Conservation (phyloP, 2,113 vertebrate species). For the Ailuropoda melanoleuca region DNA sequence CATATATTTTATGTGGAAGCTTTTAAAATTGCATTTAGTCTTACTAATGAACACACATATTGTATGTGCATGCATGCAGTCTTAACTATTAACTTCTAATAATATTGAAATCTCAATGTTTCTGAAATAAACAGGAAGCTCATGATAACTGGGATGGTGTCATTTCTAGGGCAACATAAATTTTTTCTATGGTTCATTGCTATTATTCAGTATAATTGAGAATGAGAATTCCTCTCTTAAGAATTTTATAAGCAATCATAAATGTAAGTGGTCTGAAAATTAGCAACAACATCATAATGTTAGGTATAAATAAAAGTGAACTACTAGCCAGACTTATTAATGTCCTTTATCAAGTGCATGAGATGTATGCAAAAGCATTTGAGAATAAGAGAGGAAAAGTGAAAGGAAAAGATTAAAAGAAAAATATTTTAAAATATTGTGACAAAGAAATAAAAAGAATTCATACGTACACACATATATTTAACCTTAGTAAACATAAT, state of each 20-base stretch:
- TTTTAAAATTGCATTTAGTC: not conserved
- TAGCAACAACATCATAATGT: not conserved
- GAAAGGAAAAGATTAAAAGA: not conserved
- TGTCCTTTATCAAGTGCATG: not conserved
- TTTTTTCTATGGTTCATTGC: not conserved
- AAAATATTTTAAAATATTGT: not conserved
- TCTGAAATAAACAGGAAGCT: not conserved
- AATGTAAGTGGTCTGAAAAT: not conserved
- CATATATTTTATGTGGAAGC: not conserved
- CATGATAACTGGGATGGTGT: not conserved
- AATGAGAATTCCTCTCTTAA: not conserved
- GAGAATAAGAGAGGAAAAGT: not conserved
- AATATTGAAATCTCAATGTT: not conserved
- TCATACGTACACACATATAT: not conserved
- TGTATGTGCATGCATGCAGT: not conserved
- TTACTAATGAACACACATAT: not conserved
- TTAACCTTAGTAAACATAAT: not conserved
- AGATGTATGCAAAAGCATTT: not conserved
- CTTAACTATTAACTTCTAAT: not conserved
- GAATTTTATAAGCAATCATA: not conserved
- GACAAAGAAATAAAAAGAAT: not conserved
- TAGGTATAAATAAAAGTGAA: not conserved
- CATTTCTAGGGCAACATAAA: not conserved
- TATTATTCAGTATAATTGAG: not conserved
- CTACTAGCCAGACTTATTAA: not conserved